A percentile compares a stretch with the other conserved stretches of the same genome.
Conservation (phyloP, 1,140 invertebrate genomes). For the Sycophaga agraensis region DNA sequence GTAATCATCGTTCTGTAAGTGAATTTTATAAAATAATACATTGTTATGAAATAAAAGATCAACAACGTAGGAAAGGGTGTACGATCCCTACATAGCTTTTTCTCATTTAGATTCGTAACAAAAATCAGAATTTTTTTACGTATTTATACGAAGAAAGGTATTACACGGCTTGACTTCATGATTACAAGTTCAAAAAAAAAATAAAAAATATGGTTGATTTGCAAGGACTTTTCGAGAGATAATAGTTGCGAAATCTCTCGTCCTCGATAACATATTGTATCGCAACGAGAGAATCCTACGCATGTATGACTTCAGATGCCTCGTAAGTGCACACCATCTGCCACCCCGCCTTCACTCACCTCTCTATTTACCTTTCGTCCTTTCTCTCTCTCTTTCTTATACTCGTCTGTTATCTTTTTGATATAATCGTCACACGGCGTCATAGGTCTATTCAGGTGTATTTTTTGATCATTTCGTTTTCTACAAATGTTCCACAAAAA, state of each 20-base stretch:
- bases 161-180: constrained; percentile 16
- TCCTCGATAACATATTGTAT: constrained; percentile 21
- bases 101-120: constrained; percentile 16
- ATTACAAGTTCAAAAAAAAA: constrained; percentile 16
- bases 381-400: constrained; percentile 9
- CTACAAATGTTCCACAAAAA: too few species aligned
- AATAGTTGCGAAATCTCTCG: neutral
- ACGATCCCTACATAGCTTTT: constrained; percentile 20
- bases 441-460: neutral
- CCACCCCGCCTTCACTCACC: constrained; percentile 42
- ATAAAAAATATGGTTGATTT: constrained; percentile 1
- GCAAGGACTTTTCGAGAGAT: neutral
- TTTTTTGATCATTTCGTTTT: too few species aligned
- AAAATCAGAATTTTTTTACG: neutral
- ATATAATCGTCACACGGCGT: neutral
- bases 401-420: neutral
- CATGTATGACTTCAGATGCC: constrained; percentile 33
- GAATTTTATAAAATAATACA: constrained; percentile 5
- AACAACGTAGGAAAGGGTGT: constrained; percentile 13
- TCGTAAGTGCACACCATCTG: constrained; percentile 45
- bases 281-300: constrained; percentile 1
- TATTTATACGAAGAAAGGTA: neutral
- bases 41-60: constrained; percentile 14
- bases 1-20: constrained; percentile 12
- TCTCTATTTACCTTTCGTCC: constrained; percentile 31